These are phyloP conservation scores for Mus minutoides DNA, from an alignment of 2,797 vertebrate genomes.

Conservation along the genomic window DNA sequence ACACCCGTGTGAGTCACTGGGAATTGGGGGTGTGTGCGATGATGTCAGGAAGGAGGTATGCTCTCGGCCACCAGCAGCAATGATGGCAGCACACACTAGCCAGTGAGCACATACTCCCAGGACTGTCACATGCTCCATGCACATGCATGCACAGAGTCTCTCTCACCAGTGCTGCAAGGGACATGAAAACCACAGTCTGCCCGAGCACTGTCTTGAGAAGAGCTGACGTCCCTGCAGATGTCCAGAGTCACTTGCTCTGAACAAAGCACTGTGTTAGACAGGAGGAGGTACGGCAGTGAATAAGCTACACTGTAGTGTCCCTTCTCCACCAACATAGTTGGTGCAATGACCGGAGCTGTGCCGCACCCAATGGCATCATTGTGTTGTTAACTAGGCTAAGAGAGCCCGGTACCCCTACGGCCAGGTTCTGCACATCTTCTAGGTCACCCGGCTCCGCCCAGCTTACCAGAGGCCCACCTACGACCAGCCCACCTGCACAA, in stretches of 20 bases:
- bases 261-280: neutral
- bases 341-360: too few relatives aligned
- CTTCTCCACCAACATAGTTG: too few relatives aligned
- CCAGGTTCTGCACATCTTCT: too few relatives aligned
- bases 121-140: neutral
- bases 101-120: neutral
- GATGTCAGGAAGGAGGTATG: slow-evolving; percentile 71
- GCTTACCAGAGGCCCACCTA: too few relatives aligned
- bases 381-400: too few relatives aligned
- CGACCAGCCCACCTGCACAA: too few relatives aligned
- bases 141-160: neutral
- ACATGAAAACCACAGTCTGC: neutral
- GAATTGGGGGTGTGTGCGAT: slow-evolving; percentile 14
- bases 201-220: neutral
- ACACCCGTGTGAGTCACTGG: slow-evolving; percentile 17
- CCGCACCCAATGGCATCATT: too few relatives aligned
- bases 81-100: neutral
- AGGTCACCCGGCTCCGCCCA: too few relatives aligned
- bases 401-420: too few relatives aligned
- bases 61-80: neutral
- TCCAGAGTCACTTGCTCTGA: neutral
- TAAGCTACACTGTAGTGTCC: too few relatives aligned
- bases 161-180: neutral
- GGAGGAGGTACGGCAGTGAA: too few relatives aligned
- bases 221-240: neutral